Conservation (phyloP, 2,113 vertebrate species). For the Campylomormyrus numenius region DNA sequence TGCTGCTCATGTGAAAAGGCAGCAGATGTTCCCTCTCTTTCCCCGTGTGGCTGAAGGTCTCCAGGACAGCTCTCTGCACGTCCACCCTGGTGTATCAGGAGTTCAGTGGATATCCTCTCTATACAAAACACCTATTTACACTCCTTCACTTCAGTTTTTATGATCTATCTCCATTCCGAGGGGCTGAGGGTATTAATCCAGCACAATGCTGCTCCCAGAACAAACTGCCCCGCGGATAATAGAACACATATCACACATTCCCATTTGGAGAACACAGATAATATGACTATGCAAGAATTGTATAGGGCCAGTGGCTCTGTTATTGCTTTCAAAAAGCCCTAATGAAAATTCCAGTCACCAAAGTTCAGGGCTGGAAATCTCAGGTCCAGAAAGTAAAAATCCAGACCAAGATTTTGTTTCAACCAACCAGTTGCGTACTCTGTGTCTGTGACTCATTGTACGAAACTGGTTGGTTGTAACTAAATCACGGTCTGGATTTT, state of each 20-base stretch:
- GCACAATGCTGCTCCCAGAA: neutral
- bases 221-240: neutral
- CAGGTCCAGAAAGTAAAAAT: too few species aligned
- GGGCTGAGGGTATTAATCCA: neutral
- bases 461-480: too few species aligned
- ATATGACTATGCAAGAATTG: neutral
- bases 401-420: too few species aligned
- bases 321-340: neutral
- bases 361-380: too few species aligned
- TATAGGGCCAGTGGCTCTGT: neutral
- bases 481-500: too few species aligned
- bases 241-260: neutral
- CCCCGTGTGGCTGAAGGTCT: neutral
- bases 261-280: neutral
- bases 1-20: neutral
- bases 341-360: neutral
- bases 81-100: neutral
- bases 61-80: neutral
- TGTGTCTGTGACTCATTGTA: too few species aligned
- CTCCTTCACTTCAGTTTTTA: neutral
- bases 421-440: too few species aligned
- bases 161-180: neutral
- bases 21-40: neutral
- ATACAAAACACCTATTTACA: neutral
- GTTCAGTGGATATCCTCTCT: neutral